Conservation (phyloP, 2,113 vertebrate species). For the Malurus alboscapulatus region DNA sequence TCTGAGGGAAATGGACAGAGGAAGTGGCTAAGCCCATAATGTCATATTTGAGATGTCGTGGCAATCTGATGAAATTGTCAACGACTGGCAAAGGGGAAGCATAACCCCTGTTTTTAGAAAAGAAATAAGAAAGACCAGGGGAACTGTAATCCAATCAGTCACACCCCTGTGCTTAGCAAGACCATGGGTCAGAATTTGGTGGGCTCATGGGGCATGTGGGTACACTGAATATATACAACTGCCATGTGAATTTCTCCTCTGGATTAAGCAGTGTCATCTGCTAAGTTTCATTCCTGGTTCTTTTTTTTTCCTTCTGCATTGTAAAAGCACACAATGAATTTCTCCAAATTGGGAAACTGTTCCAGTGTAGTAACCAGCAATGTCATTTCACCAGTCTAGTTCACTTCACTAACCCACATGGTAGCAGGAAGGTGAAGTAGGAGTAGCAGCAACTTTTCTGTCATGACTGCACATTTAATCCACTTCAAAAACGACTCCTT, state of each 20-base stretch:
- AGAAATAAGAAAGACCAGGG: rapidly evolving
- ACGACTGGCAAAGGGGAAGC: not conserved
- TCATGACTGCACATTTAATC: not conserved
- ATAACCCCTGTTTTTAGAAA: not conserved
- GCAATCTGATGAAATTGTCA: not conserved
- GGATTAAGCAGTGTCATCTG: not conserved
- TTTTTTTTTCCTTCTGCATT: not conserved
- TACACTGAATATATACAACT: not conserved
- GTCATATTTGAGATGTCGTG: not conserved
- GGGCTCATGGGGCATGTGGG: rapidly evolving
- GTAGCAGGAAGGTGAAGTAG: not conserved
- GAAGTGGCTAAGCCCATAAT: not conserved
- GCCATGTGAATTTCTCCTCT: not conserved
- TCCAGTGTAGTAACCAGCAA: not conserved
- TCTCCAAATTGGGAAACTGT: not conserved
- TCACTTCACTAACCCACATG: not conserved
- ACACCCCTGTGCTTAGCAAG: not conserved
- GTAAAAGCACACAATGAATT: not conserved
- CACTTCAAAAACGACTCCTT: not conserved
- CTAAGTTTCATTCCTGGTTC: not conserved
- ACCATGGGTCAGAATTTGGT: not conserved
- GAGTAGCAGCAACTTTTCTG: not conserved
- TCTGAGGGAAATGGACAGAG: not conserved
- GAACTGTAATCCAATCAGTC: not conserved
- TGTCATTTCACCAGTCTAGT: not conserved